Base-by-base conservation (phyloP, 2,797 vertebrate species). In the Protonibea diacanthus region DNA sequence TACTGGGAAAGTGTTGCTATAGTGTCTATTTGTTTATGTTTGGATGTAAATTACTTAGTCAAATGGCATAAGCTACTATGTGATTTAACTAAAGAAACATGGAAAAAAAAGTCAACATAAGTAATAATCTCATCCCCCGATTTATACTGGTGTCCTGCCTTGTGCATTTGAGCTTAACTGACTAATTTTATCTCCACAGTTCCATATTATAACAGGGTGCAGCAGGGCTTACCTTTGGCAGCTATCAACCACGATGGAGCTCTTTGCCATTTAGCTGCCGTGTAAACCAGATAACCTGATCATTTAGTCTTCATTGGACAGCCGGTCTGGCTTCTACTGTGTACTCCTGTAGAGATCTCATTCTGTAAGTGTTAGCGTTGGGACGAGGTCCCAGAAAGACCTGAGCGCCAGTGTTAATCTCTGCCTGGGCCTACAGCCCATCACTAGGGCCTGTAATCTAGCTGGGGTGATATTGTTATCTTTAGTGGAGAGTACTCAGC, bases 201-300 rank as follows among this genome's bases (percentile, higher is more conserved):
- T 84, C 75, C 82, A 86, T 84, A 80, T 83, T 83, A 77, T 87
- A 86, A 88, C 80, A 70, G 80, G 78, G 52, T n/a, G 1, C 74
- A 82, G 84, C 81, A 74, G 74, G 52, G 51, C 69, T 82, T 85
- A 86, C 87, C 83, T 89, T 89, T 93, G 84, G 92, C 86, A 86
- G 83, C 81, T 53, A 84, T 81, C 71, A 81, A 82, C 74, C 74
- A 84, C 44, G 25, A 79, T 59, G 45, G 72, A 89, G 80, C 64
- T 88, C 65, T 82, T 69, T 89, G 70, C 90, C 74, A 85, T 89
- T 91, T 87, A 86, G 78, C 78, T 27, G 59, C 38, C 77, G 15
- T 88, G 91, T 86, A 91, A 94, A 93, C 84, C 86, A 88, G 88
- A 92, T 93, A 91, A 93, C 86, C 83, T 86, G 79, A 89, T 90